phyloP scores from a whole-genome alignment of 2,113 vertebrate species.

The Sinocyclocheilus anophthalmus region DNA sequence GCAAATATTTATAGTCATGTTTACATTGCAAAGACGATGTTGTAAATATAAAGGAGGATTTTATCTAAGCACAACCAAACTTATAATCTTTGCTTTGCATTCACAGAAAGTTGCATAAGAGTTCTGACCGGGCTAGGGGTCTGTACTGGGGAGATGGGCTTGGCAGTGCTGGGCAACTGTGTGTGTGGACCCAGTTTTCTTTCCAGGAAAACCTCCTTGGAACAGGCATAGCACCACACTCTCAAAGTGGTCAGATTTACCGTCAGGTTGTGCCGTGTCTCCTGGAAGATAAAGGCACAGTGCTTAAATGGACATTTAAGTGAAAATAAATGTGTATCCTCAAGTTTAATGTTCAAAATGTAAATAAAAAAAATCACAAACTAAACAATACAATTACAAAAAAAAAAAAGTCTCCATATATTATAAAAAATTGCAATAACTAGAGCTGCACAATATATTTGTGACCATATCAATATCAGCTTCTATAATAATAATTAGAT shows the following conservation, averaged over 20 bases:
- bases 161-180: slow-evolving; percentile 69
- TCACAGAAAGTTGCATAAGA: not conserved
- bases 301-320: not conserved
- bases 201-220: slow-evolving; percentile 96
- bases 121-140: slow-evolving; percentile 77
- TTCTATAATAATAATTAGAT: not conserved
- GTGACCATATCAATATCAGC: not conserved
- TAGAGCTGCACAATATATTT: not conserved
- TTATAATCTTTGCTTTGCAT: not conserved
- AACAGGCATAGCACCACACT: slow-evolving; percentile 97
- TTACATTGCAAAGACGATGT: not conserved
- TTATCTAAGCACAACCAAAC: not conserved
- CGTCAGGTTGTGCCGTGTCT: slow-evolving; percentile 91
- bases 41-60: not conserved
- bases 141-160: slow-evolving; percentile 74
- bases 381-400: too few relatives aligned
- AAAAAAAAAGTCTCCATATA: too few relatives aligned
- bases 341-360: too few relatives aligned
- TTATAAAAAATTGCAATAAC: not conserved
- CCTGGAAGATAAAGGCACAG: slow-evolving; percentile 70
- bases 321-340: not conserved
- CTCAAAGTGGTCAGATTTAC: slow-evolving; percentile 97
- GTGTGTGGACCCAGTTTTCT: slow-evolving; percentile 87
- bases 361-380: too few relatives aligned
- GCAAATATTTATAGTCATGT: not conserved